Percentiles rank a stretch among this genome's conserved stretches.
phyloP scores from a whole-genome alignment of 2,113 vertebrate genomes.

The Lepus europaeus region DNA sequence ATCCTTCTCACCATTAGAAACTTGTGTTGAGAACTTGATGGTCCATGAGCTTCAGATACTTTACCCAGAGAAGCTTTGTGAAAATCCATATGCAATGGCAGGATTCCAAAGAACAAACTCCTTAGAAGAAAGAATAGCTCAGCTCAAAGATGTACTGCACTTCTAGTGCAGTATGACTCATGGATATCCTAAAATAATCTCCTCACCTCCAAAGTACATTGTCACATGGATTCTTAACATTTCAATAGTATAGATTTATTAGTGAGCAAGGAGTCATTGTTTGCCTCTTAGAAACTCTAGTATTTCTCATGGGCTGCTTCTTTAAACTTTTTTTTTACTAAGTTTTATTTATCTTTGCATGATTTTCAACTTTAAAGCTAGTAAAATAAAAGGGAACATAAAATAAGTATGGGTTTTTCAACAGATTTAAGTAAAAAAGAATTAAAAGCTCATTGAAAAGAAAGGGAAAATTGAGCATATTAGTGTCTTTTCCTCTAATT shows the following conservation, averaged over 20 bases:
- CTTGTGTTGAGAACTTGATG: accelerated
- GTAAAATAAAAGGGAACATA: background rate
- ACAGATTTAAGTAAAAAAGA: background rate
- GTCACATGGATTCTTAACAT: background rate
- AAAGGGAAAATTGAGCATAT: background rate
- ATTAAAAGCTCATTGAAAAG: background rate
- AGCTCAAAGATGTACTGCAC: background rate
- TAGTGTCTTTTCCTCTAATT: background rate
- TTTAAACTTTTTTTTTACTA: background rate
- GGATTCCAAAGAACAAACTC: background rate
- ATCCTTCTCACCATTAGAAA: background rate
- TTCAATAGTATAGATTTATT: background rate
- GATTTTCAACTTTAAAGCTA: background rate
- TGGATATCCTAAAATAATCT: background rate
- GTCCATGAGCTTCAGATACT: accelerated
- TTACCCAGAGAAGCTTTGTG: background rate
- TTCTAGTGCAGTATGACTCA: background rate
- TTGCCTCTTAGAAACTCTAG: background rate
- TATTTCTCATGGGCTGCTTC: background rate
- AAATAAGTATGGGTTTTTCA: background rate
- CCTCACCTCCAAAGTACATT: background rate
- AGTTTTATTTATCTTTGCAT: background rate
- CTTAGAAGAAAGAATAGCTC: background rate
- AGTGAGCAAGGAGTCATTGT: background rate
- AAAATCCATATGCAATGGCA: background rate